These are phyloP conservation scores for Monoplex corrugatus DNA, from an alignment of 2,888 invertebrate genomes.

Conservation along the genomic window DNA sequence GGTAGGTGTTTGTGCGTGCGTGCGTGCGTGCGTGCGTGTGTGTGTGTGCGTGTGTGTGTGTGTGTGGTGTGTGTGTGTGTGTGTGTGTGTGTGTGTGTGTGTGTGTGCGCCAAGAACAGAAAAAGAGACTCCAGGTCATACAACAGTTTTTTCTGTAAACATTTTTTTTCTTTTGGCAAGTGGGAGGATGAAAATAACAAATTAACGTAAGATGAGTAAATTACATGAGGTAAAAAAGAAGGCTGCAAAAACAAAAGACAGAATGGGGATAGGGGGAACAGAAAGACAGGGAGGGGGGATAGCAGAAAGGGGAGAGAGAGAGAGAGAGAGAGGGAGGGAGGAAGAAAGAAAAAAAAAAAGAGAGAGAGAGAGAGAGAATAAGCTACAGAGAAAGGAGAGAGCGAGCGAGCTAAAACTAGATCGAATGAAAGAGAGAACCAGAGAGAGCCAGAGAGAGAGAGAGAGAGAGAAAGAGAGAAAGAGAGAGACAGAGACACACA, in stretches of 20 bases:
- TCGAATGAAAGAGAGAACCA: not conserved
- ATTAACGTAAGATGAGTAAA: too few species aligned
- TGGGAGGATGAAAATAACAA: too few species aligned
- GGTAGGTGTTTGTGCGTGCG: not conserved
- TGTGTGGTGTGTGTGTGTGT: too few species aligned
- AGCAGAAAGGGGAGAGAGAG: not conserved
- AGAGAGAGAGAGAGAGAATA: not conserved
- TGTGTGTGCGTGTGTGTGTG: constrained; percentile 23
- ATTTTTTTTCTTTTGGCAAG: too few species aligned
- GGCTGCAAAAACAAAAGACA: not conserved
- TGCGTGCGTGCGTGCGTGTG: not conserved
- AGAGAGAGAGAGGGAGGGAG: not conserved
- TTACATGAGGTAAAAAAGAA: not conserved
- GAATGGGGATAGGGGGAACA: not conserved
- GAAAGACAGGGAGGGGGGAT: not conserved
- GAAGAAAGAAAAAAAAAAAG: not conserved
- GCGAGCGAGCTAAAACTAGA: not conserved
- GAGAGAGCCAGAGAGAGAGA: not conserved
- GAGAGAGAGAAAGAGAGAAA: constrained; percentile 9
- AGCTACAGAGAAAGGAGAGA: not conserved
- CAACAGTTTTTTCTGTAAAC: too few species aligned
- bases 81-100: too few species aligned
- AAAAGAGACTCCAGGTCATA: too few species aligned
- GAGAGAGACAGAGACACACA: constrained; percentile 2
- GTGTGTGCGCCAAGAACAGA: too few species aligned